These are phyloP conservation scores for Triops longicaudatus DNA, from an alignment of 1,140 invertebrate genomes.

Conservation along the genomic window DNA sequence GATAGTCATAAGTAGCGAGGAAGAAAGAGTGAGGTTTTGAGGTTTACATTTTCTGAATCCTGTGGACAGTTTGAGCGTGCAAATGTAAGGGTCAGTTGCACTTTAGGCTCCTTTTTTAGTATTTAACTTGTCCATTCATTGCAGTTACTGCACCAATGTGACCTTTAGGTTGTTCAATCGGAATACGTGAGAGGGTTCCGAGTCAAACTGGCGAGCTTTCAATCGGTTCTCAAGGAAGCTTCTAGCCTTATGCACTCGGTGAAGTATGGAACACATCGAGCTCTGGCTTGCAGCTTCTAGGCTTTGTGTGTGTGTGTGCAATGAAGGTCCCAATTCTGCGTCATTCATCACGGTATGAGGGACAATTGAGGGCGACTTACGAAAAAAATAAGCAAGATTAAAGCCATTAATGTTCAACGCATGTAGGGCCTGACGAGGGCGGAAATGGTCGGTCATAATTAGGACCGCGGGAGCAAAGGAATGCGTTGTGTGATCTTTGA, in stretches of 20 bases:
- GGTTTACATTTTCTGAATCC: background rate
- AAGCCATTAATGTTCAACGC: background rate
- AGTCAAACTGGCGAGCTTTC: background rate
- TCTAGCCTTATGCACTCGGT: background rate
- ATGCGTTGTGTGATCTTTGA: background rate
- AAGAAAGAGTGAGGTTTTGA: background rate
- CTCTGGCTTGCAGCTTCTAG: background rate
- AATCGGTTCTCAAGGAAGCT: background rate
- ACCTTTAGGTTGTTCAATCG: background rate
- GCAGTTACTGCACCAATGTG: background rate
- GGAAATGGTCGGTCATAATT: conserved; percentile 12
- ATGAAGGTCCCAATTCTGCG: background rate
- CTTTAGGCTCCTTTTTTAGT: background rate
- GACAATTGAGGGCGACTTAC: background rate
- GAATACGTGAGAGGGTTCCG: background rate
- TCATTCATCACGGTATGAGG: background rate
- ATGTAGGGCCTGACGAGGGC: background rate
- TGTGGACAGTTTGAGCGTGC: background rate
- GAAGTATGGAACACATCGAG: background rate
- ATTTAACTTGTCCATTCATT: background rate
- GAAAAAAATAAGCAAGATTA: background rate
- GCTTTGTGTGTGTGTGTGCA: background rate
- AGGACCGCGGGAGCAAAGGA: background rate
- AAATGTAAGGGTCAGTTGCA: background rate
- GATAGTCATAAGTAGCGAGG: background rate